These are phyloP conservation scores for Apamea monoglypha DNA, from an alignment of 2,888 invertebrate genomes.

Conservation along the genomic window DNA sequence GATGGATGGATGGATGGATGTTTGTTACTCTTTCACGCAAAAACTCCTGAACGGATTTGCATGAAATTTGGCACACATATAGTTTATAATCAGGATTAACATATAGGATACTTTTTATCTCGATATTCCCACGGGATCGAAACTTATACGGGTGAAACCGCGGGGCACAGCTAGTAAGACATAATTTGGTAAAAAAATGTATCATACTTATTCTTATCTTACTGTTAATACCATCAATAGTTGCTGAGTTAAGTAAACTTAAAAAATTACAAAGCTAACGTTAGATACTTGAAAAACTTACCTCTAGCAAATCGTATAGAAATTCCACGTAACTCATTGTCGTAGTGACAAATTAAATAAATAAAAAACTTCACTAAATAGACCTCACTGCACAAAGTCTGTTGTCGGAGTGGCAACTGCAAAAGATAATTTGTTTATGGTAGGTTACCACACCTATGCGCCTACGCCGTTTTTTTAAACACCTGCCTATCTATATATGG, in stretches of 20 bases:
- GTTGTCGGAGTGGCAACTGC: conserved; percentile 78
- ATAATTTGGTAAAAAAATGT: background rate
- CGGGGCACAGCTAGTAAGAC: too few relatives aligned
- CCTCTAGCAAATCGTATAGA: conserved; percentile 85
- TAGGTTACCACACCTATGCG: conserved; percentile 82
- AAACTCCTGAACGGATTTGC: too few relatives aligned
- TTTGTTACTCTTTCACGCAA: too few relatives aligned
- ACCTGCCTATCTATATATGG: conserved; percentile 82
- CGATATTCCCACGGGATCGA: too few relatives aligned
- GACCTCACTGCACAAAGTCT: conserved; percentile 74
- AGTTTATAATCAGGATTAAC: too few relatives aligned
- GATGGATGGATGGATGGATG: too few relatives aligned
- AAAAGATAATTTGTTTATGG: conserved; percentile 78
- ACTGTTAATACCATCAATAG: background rate
- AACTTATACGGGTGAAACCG: too few relatives aligned
- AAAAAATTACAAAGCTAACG: background rate
- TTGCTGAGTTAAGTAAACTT: background rate
- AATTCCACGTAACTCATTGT: conserved; percentile 86
- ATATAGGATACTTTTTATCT: too few relatives aligned
- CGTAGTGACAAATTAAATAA: conserved; percentile 53
- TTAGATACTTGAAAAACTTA: conserved; percentile 64
- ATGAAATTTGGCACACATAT: too few relatives aligned
- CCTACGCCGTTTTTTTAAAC: conserved; percentile 78
- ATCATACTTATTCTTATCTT: background rate
- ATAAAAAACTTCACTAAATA: conserved; percentile 55